Evolutionary conservation across 2,888 invertebrate genomes (phyloP).

Genomic region (Miltochrista miniata): DNA sequence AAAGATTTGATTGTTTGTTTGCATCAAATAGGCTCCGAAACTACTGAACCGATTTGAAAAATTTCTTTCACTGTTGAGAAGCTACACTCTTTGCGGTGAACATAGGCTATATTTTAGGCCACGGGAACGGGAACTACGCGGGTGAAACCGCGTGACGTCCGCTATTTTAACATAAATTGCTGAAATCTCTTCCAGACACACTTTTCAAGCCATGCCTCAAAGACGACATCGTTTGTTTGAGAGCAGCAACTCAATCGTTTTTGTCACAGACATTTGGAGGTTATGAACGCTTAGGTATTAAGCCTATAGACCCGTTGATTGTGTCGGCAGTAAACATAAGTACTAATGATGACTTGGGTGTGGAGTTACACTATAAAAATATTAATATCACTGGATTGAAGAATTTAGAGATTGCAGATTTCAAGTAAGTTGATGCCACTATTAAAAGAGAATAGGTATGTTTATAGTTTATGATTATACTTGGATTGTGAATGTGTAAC

Average conservation of each 20-base stretch:
- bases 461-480: too few species aligned
- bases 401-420: slow-evolving; percentile 5
- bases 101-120: too few species aligned
- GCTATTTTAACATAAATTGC: too few species aligned
- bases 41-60: too few species aligned
- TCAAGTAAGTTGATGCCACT: slow-evolving; percentile 11
- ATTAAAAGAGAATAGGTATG: too few species aligned
- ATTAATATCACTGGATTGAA: slow-evolving; percentile 5
- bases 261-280: slow-evolving; percentile 10
- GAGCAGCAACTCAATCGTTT: slow-evolving; percentile 5
- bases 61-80: too few species aligned
- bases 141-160: too few species aligned
- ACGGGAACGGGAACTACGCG: too few species aligned
- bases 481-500: too few species aligned
- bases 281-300: not conserved
- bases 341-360: not conserved
- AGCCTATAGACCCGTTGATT: slow-evolving; percentile 7
- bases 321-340: not conserved
- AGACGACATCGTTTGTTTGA: slow-evolving; percentile 8
- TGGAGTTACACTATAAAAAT: slow-evolving; percentile 8
- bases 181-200: slow-evolving; percentile 1
- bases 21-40: too few species aligned
- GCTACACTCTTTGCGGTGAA: too few species aligned
- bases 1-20: too few species aligned
- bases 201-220: slow-evolving; percentile 8